Percentiles rank a stretch among this genome's conserved stretches.
These are phyloP conservation scores for Polyergus mexicanus DNA, from an alignment of 1,140 invertebrate species.

Conservation along the genomic window DNA sequence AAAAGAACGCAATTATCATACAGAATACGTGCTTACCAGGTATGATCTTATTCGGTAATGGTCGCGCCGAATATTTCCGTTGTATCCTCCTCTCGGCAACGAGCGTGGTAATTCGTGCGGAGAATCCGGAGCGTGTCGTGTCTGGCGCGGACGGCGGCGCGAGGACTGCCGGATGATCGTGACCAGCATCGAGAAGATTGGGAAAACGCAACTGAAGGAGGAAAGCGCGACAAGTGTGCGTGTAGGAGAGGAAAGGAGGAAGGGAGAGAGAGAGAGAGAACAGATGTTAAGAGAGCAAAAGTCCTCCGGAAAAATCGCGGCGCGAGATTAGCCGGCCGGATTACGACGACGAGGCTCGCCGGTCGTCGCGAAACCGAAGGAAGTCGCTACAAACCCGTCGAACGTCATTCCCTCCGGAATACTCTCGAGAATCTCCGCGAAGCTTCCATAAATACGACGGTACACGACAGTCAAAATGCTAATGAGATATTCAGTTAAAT, in stretches of 20 bases:
- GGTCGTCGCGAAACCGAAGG: neutral
- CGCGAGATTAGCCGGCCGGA: slow-evolving; percentile 37
- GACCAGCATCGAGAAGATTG: slow-evolving; percentile 70
- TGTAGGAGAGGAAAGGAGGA: slow-evolving; percentile 1
- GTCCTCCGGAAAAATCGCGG: slow-evolving; percentile 25
- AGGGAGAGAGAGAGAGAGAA: neutral
- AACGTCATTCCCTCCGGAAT: neutral
- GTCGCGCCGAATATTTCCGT: slow-evolving; percentile 51
- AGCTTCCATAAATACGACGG: slow-evolving; percentile 60
- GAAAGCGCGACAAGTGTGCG: neutral
- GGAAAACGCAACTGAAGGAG: slow-evolving; percentile 4
- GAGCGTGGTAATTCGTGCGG: slow-evolving; percentile 53
- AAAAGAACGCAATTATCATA: slow-evolving; percentile 61
- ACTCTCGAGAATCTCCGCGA: slow-evolving; percentile 23
- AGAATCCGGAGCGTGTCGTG: slow-evolving; percentile 50
- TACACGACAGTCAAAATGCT: slow-evolving; percentile 44
- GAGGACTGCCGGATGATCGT: slow-evolving; percentile 66
- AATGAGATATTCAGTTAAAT: slow-evolving; percentile 57
- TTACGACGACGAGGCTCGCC: neutral
- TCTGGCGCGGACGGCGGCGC: slow-evolving; percentile 55
- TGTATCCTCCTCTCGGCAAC: slow-evolving; percentile 52
- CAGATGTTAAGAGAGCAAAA: slow-evolving; percentile 27
- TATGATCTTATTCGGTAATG: slow-evolving; percentile 17
- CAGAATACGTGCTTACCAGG: slow-evolving; percentile 55
- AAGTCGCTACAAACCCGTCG: neutral